phyloP scores from a whole-genome alignment of 2,113 vertebrate species.

The Excalfactoria chinensis region DNA sequence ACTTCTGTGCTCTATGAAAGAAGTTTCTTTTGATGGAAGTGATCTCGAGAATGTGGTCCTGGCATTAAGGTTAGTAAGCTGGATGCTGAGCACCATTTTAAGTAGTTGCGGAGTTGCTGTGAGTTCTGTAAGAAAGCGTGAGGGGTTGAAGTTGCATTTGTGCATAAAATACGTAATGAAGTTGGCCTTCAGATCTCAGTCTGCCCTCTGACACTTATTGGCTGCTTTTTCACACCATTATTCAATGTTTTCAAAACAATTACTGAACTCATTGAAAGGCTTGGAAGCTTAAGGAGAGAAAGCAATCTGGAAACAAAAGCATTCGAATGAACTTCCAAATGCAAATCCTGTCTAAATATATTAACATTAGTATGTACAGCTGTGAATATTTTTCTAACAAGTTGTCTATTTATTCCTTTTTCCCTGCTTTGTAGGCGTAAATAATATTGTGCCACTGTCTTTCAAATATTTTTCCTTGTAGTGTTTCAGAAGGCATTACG shows the following conservation, averaged over 20 bases:
- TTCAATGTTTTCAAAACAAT: neutral
- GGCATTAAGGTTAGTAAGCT: constrained; percentile 86
- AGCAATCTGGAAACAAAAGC: neutral
- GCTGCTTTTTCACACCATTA: too few species aligned
- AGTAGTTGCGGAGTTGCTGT: neutral
- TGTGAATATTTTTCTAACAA: neutral
- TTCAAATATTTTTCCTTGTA: neutral
- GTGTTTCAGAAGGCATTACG: neutral
- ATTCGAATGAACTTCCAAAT: neutral
- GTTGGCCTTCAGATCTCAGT: neutral
- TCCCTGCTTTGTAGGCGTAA: neutral
- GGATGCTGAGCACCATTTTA: neutral
- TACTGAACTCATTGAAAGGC: neutral
- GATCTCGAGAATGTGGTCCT: constrained; percentile 96
- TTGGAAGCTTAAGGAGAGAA: neutral
- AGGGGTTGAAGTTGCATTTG: neutral
- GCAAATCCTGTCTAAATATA: neutral
- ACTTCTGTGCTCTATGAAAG: constrained; percentile 95
- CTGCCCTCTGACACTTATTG: neutral
- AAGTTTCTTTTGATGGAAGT: constrained; percentile 92
- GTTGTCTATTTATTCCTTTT: neutral
- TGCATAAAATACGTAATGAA: neutral
- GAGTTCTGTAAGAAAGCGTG: neutral
- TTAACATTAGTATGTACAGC: neutral
- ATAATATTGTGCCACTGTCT: neutral